A percentile compares a stretch with the other conserved stretches of the same genome.
phyloP scores from a whole-genome alignment of 2,113 vertebrate genomes.

The Hypanus sabinus region DNA sequence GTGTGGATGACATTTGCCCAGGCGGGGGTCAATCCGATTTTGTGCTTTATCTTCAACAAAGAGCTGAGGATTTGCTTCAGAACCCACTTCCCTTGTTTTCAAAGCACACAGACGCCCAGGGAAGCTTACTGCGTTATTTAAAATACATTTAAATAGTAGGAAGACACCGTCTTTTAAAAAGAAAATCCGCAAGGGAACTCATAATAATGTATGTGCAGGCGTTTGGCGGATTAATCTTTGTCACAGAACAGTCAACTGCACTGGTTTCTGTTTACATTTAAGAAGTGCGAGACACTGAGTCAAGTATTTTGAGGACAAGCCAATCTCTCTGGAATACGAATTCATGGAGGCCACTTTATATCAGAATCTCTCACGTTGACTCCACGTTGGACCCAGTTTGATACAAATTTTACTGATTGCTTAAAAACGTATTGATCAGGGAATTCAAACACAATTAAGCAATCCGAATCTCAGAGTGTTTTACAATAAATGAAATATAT shows the following conservation, averaged over 20 bases:
- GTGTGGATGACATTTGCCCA: constrained; percentile 95
- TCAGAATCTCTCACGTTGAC: background rate
- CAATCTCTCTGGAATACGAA: constrained; percentile 3
- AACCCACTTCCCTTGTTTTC: constrained; percentile 79
- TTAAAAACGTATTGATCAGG: constrained; percentile 20
- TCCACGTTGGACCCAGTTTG: background rate
- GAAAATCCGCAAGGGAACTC: background rate
- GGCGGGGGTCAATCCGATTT: constrained; percentile 84
- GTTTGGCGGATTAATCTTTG: constrained; percentile 13
- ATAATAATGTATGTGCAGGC: constrained; percentile 15
- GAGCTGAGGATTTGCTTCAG: constrained; percentile 80
- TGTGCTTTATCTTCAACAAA: constrained; percentile 89
- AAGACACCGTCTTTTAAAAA: constrained; percentile 20
- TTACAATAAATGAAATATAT: constrained; percentile 10
- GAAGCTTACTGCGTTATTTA: constrained; percentile 79
- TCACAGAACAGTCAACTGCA: background rate
- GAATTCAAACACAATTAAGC: constrained; percentile 30
- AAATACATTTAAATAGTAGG: constrained; percentile 49
- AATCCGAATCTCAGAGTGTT: constrained; percentile 31
- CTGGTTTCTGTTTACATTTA: constrained; percentile 29
- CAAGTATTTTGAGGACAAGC: constrained; percentile 1
- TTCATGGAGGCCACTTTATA: background rate
- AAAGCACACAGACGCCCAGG: constrained; percentile 73
- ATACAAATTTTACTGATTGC: background rate
- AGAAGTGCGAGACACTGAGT: background rate